Percentiles rank a stretch among this genome's conserved stretches.
phyloP scores from a whole-genome alignment of 2,797 vertebrate species.

The Catamblyrhynchus diadema region DNA sequence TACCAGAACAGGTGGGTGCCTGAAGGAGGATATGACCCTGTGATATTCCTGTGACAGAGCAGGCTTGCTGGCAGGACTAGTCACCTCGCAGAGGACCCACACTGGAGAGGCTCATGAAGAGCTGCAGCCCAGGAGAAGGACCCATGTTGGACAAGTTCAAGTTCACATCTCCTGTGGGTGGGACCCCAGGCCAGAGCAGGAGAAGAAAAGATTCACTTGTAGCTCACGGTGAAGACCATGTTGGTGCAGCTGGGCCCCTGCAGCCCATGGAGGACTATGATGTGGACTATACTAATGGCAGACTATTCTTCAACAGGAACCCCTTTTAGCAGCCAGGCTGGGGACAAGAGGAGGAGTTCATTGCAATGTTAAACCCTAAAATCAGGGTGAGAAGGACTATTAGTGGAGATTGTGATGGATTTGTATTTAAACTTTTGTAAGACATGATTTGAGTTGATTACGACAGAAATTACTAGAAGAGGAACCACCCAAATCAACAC shows the following conservation, averaged over 20 bases:
- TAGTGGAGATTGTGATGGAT: neutral
- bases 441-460: neutral
- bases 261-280: neutral
- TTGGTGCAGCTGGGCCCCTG: neutral
- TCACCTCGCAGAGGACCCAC: too few relatives aligned
- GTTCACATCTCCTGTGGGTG: neutral
- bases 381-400: neutral
- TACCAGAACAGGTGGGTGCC: neutral
- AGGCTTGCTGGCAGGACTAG: neutral
- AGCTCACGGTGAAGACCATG: neutral
- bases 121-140: neutral
- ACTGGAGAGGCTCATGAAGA: neutral
- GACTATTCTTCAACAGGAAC: neutral
- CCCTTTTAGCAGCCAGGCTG: neutral
- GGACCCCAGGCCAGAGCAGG: accelerated
- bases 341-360: neutral
- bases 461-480: neutral
- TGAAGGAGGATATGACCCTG: neutral
- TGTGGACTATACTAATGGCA: too few relatives aligned
- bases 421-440: neutral
- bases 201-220: neutral
- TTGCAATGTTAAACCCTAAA: neutral
- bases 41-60: neutral
- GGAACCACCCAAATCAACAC: accelerated
- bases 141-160: neutral